A percentile compares a stretch with the other conserved stretches of the same genome.
phyloP scores from a whole-genome alignment of 2,113 vertebrate species.

The Orycteropus afer region DNA sequence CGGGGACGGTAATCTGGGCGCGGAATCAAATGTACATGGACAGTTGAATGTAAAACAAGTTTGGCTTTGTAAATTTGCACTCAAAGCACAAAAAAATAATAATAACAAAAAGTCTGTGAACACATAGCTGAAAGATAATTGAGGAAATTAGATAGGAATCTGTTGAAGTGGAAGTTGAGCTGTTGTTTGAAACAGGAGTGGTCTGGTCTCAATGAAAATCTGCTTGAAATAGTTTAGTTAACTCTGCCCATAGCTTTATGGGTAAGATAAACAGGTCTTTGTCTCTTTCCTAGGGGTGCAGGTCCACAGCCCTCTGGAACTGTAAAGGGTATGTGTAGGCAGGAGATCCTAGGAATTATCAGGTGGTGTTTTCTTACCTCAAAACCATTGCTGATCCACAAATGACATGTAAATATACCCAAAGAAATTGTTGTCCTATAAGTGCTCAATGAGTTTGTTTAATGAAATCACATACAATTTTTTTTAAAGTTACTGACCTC shows the following conservation, averaged over 20 bases:
- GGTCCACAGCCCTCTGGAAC: background rate
- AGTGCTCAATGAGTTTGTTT: background rate
- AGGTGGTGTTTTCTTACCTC: background rate
- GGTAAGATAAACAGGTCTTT: background rate
- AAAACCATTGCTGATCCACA: background rate
- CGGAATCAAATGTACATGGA: too few species aligned
- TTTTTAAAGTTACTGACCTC: background rate
- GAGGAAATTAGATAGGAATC: background rate
- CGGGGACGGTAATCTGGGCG: too few species aligned
- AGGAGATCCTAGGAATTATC: background rate
- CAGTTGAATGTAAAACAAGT: too few species aligned
- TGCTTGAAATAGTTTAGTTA: background rate
- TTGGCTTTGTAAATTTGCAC: too few species aligned
- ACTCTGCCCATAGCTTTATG: too few species aligned
- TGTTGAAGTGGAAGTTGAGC: background rate
- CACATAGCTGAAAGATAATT: background rate
- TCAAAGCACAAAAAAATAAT: too few species aligned
- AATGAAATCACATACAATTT: background rate
- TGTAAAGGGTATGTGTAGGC: background rate
- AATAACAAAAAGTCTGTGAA: too few species aligned
- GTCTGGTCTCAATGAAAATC: background rate
- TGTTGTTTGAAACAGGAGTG: background rate
- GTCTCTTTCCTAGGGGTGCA: background rate
- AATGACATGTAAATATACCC: background rate
- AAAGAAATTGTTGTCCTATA: background rate